Percentiles rank a stretch among this genome's conserved stretches.
phyloP scores from a whole-genome alignment of 2,113 vertebrate species.

The Desmodus rotundus region DNA sequence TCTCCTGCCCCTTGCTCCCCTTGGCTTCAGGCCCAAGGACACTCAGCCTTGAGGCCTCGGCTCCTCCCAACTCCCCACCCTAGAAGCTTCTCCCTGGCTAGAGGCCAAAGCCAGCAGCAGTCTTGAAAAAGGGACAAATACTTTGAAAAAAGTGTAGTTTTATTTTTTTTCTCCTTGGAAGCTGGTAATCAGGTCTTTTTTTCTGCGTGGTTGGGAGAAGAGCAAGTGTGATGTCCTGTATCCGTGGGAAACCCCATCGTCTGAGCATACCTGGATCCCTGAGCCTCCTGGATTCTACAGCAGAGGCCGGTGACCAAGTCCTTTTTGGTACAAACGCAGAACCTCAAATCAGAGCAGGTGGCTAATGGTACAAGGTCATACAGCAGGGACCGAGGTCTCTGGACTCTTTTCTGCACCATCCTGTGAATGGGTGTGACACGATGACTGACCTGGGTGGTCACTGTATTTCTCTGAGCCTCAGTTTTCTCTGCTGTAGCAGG shows the following conservation, averaged over 20 bases:
- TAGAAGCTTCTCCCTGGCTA: not conserved
- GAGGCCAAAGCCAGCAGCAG: conserved; percentile 37
- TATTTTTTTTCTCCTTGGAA: not conserved
- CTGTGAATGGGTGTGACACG: not conserved
- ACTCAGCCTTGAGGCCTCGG: not conserved
- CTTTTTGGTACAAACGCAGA: not conserved
- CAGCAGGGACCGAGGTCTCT: not conserved
- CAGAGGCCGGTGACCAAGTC: not conserved
- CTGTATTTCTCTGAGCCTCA: not conserved
- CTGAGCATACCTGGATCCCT: not conserved
- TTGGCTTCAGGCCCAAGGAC: conserved; percentile 28
- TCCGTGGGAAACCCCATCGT: not conserved
- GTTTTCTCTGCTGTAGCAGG: conserved; percentile 15
- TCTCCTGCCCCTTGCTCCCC: not conserved
- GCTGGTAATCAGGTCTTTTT: not conserved
- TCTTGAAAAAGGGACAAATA: conserved; percentile 8
- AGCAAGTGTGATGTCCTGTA: not conserved
- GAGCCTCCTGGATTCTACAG: not conserved
- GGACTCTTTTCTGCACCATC: not conserved
- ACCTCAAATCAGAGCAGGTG: not conserved
- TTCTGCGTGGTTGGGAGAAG: not conserved
- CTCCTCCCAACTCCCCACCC: not conserved
- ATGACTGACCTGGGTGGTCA: not conserved
- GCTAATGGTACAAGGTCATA: not conserved
- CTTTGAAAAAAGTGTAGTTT: conserved; percentile 40